Conservation (phyloP, 2,888 invertebrate genomes). For the Ormyrus thymus region DNA sequence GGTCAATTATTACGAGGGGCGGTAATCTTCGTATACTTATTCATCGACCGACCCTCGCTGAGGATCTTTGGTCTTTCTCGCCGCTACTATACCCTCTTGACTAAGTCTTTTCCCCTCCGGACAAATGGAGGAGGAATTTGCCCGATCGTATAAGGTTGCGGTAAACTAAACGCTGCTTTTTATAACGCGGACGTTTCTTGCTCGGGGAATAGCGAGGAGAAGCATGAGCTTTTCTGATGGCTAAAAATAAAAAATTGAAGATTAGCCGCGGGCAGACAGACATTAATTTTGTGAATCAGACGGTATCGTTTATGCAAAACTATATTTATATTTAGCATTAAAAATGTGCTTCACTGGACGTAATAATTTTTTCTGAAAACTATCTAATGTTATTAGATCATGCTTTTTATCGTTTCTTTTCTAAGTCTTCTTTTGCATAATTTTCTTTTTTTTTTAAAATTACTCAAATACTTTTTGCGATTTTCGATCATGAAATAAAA, state of each 20-base stretch:
- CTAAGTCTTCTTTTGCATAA: neutral
- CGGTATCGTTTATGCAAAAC: no score
- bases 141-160: neutral
- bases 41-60: slow-evolving; percentile 8
- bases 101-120: neutral
- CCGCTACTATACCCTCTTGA: neutral
- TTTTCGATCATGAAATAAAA: neutral
- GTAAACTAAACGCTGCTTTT: neutral
- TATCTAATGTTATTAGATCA: no score
- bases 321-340: no score
- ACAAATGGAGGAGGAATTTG: slow-evolving; percentile 4
- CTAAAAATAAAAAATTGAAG: no score
- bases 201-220: no score
- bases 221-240: no score
- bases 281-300: no score
- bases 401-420: no score
- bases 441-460: neutral
- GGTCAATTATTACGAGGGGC: slow-evolving; percentile 44
- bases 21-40: slow-evolving; percentile 40
- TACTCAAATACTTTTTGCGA: neutral
- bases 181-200: neutral
- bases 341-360: no score
- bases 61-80: slow-evolving; percentile 10
- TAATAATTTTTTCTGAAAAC: no score
- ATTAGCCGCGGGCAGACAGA: no score